Conservation (phyloP, 1,140 invertebrate species). For the Orius insidiosus region DNA sequence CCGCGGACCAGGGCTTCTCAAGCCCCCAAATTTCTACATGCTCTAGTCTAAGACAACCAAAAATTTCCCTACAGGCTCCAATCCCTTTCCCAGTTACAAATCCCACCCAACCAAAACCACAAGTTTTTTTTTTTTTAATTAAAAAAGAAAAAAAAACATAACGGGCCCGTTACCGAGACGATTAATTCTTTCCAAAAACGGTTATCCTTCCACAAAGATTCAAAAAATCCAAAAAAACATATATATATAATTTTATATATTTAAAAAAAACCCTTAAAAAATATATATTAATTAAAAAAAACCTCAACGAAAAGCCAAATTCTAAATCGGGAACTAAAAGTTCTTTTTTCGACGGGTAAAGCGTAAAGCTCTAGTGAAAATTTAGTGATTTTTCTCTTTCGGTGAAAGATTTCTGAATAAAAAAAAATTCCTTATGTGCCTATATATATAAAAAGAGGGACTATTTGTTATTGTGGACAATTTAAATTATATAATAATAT, state of each 20-base stretch:
- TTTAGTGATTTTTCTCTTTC: slow-evolving; percentile 10
- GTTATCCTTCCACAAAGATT: slow-evolving; percentile 17
- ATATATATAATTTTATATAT: slow-evolving; percentile 14
- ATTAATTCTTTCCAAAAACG: slow-evolving; percentile 16
- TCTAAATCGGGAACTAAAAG: slow-evolving; percentile 11
- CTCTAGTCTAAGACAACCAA: slow-evolving; percentile 13
- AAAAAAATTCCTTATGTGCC: slow-evolving; percentile 7
- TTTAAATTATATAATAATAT: slow-evolving; percentile 9
- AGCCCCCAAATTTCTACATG: slow-evolving; percentile 9
- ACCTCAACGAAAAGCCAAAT: slow-evolving; percentile 12
- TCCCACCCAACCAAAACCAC: slow-evolving; percentile 14
- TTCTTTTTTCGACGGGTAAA: slow-evolving; percentile 7
- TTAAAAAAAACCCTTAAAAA: slow-evolving; percentile 6
- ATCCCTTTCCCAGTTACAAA: slow-evolving; percentile 15
- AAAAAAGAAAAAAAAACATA: background rate
- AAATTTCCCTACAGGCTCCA: slow-evolving; percentile 16
- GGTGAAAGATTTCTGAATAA: slow-evolving; percentile 9
- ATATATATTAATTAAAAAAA: slow-evolving; percentile 9
- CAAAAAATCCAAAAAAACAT: slow-evolving; percentile 14
- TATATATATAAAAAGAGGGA: slow-evolving; percentile 7
- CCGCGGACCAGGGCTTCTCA: slow-evolving; percentile 2
- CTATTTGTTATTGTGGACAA: slow-evolving; percentile 7
- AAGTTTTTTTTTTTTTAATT: slow-evolving; percentile 1
- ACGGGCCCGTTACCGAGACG: slow-evolving; percentile 17
- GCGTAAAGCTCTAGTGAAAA: slow-evolving; percentile 1